Percentiles rank a stretch among this genome's conserved stretches.
phyloP scores from a whole-genome alignment of 1,140 invertebrate genomes.

The Drosophila ironensis region DNA sequence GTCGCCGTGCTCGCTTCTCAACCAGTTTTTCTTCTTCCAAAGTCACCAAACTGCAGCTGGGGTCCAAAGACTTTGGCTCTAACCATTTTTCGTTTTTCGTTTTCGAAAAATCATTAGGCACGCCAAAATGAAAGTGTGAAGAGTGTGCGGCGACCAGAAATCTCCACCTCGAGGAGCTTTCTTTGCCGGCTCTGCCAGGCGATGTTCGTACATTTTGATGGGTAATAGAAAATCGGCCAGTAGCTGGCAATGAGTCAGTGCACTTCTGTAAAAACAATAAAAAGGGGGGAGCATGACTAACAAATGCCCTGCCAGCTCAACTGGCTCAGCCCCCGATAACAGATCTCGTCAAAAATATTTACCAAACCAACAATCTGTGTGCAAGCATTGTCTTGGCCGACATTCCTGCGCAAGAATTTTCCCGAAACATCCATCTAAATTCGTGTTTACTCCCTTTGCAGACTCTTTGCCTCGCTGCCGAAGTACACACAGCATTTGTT shows the following conservation, averaged over 20 bases:
- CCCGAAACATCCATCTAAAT: conserved; percentile 33
- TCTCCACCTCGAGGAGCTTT: too few species aligned
- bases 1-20: conserved; percentile 10
- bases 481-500: conserved; percentile 95
- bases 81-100: too few species aligned
- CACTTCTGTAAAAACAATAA: conserved; percentile 54
- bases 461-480: conserved; percentile 94
- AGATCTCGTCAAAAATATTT: conserved; percentile 26
- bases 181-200: conserved; percentile 43
- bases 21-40: conserved; percentile 40
- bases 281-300: conserved; percentile 50
- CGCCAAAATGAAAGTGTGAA: conserved; percentile 73
- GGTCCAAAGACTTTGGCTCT: background rate
- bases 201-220: conserved; percentile 2
- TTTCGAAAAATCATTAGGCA: conserved; percentile 46
- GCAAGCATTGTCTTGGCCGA: too few species aligned
- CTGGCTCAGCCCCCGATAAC: conserved; percentile 9
- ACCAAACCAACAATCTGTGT: conserved; percentile 17
- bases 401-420: background rate
- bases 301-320: conserved; percentile 16
- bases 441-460: conserved; percentile 82
- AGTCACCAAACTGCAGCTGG: conserved; percentile 17
- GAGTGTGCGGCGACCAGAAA: conserved; percentile 28
- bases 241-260: conserved; percentile 55
- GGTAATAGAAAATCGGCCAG: background rate